phyloP scores from a whole-genome alignment of 2,113 vertebrate genomes.

The Prolemur simus region DNA sequence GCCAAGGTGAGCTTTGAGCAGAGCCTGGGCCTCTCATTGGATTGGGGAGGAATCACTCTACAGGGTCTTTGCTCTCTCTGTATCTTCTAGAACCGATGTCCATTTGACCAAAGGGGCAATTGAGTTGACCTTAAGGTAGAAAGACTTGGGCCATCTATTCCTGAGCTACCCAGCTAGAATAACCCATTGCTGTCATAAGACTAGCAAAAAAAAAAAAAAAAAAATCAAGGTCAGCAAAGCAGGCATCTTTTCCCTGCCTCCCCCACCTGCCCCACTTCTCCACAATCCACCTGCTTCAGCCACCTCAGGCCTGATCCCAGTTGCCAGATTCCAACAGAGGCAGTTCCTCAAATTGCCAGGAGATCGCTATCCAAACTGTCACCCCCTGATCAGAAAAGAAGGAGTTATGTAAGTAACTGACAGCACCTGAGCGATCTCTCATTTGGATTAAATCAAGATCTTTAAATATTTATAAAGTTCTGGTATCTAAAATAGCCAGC shows the following conservation, averaged over 20 bases:
- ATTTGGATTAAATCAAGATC: slow-evolving; percentile 77
- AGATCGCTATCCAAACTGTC: slow-evolving; percentile 68
- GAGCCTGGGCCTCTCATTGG: neutral
- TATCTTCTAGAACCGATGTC: neutral
- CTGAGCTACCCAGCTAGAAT: neutral
- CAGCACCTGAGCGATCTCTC: slow-evolving; percentile 70
- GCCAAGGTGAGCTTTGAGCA: neutral
- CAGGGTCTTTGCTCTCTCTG: neutral
- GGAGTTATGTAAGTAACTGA: slow-evolving; percentile 59
- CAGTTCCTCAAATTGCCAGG: neutral
- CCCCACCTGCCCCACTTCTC: slow-evolving; percentile 48
- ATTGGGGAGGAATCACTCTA: neutral
- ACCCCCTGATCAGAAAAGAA: slow-evolving; percentile 61
- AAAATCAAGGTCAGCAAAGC: neutral
- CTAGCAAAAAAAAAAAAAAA: neutral
- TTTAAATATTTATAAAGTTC: slow-evolving; percentile 82
- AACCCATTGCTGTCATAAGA: neutral
- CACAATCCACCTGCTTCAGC: slow-evolving; percentile 55
- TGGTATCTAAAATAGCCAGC: slow-evolving; percentile 66
- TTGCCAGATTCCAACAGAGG: slow-evolving; percentile 48
- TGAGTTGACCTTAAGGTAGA: neutral
- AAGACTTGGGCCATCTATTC: neutral
- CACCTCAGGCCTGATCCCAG: neutral
- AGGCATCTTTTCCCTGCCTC: neutral
- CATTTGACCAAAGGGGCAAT: neutral